Percentiles rank a stretch among this genome's conserved stretches.
These are phyloP conservation scores for Xiphorhynchus elegans DNA, from an alignment of 2,113 vertebrate genomes.

Conservation along the genomic window DNA sequence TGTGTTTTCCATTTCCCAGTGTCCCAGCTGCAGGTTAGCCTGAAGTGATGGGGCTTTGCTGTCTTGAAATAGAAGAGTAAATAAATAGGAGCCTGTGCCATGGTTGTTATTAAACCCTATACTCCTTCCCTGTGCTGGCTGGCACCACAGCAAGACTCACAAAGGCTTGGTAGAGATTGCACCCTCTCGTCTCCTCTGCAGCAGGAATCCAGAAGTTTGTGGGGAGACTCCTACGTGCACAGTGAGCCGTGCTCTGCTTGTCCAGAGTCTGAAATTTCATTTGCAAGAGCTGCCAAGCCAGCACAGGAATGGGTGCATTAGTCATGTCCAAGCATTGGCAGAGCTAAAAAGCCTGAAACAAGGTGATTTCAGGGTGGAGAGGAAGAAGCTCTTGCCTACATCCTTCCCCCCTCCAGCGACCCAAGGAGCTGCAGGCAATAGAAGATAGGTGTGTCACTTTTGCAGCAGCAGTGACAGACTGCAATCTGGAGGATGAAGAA, in stretches of 20 bases:
- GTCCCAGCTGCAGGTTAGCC: not conserved
- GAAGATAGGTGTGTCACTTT: slow-evolving; percentile 37
- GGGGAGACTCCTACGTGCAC: not conserved
- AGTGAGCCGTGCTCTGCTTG: not conserved
- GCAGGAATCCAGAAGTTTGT: not conserved
- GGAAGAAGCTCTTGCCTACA: not conserved
- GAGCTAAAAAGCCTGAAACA: slow-evolving; percentile 7
- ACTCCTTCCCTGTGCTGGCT: not conserved
- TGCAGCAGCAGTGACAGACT: slow-evolving; percentile 41
- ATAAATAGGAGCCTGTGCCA: not conserved
- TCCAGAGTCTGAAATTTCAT: not conserved
- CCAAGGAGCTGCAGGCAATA: not conserved
- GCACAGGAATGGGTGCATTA: not conserved
- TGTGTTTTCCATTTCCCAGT: not conserved
- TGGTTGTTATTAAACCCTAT: not conserved
- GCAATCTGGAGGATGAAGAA: slow-evolving; percentile 29
- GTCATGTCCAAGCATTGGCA: not conserved
- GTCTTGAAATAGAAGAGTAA: not conserved
- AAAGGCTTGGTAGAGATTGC: not conserved
- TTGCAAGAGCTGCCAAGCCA: not conserved
- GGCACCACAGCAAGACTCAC: not conserved
- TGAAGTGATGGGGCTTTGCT: not conserved
- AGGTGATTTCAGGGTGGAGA: slow-evolving; percentile 16
- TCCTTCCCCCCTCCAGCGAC: not conserved
- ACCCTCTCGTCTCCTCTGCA: not conserved